A percentile compares a stretch with the other conserved stretches of the same genome.
Evolutionary conservation across 2,113 vertebrate genomes (phyloP).

Genomic region (Chionodraco myersi): DNA sequence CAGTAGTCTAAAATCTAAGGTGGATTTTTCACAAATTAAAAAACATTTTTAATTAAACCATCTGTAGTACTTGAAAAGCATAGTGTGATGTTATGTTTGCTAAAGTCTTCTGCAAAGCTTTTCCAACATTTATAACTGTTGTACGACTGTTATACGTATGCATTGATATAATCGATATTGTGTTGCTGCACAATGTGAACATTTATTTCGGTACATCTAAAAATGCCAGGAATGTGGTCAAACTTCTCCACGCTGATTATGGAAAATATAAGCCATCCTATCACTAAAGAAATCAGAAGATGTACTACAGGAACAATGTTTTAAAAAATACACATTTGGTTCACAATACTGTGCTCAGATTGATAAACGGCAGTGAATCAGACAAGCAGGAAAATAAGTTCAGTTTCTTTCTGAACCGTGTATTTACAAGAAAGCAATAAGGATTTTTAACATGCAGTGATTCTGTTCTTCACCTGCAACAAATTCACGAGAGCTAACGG

Average conservation of each 20-base stretch:
- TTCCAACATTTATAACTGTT: neutral
- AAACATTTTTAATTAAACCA: neutral
- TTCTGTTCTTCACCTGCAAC: constrained; percentile 27
- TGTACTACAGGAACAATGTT: neutral
- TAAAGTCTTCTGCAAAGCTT: neutral
- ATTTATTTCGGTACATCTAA: neutral
- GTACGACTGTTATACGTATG: neutral
- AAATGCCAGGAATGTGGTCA: constrained; percentile 16
- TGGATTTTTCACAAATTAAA: constrained; percentile 26
- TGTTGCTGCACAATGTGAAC: neutral
- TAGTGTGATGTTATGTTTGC: neutral
- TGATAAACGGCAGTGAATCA: constrained; percentile 34
- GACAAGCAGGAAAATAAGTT: constrained; percentile 37
- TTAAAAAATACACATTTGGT: constrained; percentile 19
- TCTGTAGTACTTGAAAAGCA: constrained; percentile 1
- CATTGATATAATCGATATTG: neutral
- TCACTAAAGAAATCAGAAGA: constrained; percentile 14
- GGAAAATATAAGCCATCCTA: neutral
- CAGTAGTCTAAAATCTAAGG: constrained; percentile 69
- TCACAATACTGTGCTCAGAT: constrained; percentile 39
- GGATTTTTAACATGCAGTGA: neutral
- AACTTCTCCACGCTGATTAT: neutral
- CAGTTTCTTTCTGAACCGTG: constrained; percentile 6
- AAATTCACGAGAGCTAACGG: constrained; percentile 4
- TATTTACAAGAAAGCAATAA: constrained; percentile 31